Percentiles rank a stretch among this genome's conserved stretches.
phyloP scores from a whole-genome alignment of 2,797 vertebrate species.

The Helicolenus hilgendorfi region DNA sequence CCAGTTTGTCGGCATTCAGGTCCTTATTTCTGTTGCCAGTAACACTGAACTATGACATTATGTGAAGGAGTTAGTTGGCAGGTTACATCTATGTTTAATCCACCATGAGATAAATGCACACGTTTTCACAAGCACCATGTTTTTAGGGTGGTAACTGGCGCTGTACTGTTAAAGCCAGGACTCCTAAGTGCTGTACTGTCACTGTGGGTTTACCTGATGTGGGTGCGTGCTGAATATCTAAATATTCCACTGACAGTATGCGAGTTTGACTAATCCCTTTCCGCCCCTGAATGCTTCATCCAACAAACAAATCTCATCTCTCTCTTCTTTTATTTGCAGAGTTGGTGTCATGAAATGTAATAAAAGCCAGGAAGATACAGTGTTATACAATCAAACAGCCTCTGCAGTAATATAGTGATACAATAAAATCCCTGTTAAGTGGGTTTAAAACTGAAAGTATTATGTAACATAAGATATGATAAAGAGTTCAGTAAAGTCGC shows the following conservation, averaged over 20 bases:
- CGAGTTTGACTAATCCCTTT: slow-evolving; percentile 55
- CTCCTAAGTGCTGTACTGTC: neutral
- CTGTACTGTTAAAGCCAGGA: neutral
- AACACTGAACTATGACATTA: neutral
- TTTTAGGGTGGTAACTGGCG: neutral
- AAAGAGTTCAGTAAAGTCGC: neutral
- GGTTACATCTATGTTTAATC: neutral
- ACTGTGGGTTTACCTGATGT: slow-evolving; percentile 25
- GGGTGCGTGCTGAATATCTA: slow-evolving; percentile 38
- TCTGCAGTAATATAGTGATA: slow-evolving; percentile 20
- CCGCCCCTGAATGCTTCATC: slow-evolving; percentile 12
- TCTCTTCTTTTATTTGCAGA: slow-evolving; percentile 8
- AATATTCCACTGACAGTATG: slow-evolving; percentile 30
- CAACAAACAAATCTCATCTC: slow-evolving; percentile 11
- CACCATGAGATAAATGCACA: neutral
- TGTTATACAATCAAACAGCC: slow-evolving; percentile 23
- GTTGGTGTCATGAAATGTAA: slow-evolving; percentile 18
- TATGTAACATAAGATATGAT: slow-evolving; percentile 1
- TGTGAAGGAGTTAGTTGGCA: slow-evolving; percentile 5
- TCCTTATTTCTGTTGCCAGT: neutral
- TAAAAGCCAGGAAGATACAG: slow-evolving; percentile 25
- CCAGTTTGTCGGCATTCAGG: neutral
- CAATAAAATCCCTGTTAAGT: slow-evolving; percentile 18
- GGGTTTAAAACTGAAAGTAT: neutral
- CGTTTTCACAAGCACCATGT: neutral